Base-by-base conservation (phyloP, 1,140 invertebrate species). In the Penaeus vannamei region DNA sequence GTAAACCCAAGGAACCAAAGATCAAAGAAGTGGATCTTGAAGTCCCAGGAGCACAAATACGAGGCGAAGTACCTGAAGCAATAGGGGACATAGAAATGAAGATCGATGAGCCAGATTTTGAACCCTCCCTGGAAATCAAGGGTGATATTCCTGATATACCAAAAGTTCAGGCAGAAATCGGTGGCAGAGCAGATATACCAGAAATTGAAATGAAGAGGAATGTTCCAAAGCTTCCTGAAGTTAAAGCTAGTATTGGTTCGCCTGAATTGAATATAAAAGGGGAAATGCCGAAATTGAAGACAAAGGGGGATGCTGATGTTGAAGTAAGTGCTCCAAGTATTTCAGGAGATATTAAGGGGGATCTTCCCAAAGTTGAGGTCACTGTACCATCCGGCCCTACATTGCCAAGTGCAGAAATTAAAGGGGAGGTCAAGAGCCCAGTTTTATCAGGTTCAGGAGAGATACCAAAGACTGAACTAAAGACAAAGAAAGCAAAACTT, bases 1-100 rank as follows among this genome's bases (percentile, higher is more conserved):
- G 87, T n/a, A 88, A 88, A 77, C 87, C 87, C 19, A 88, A 88
- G 59, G 23, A 23, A 14, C 66, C 84, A 26, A 72, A 85, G 23
- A 53, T 69, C 14, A n/a, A n/a, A n/a, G 79, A 36, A 7, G 79
- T 69, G 17, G 81, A 29, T 60, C 10, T 76, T 76, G 26, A 72
- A 53, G 2, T 23, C 69, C 36, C 69, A 85, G 79, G 62, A 19
- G 36, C 53, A n/a, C 36, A 87, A 64, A 60, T 60, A 20, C 8
- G 20, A 19, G 53, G 46, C 17, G n/a, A 17, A 1, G 23, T 20
- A 46, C 29, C 79, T 12, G 66, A 72, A 7, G 17, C 8, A 12
- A 72, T 3, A 81, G 53, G 32, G 46, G 53, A 53, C 36, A 0
- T 53, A 53, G 14, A 53, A 53, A 10, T 53, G 66, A n/a, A 66